phyloP scores from a whole-genome alignment of 2,888 invertebrate species.

The Tricholauxania praeusta region DNA sequence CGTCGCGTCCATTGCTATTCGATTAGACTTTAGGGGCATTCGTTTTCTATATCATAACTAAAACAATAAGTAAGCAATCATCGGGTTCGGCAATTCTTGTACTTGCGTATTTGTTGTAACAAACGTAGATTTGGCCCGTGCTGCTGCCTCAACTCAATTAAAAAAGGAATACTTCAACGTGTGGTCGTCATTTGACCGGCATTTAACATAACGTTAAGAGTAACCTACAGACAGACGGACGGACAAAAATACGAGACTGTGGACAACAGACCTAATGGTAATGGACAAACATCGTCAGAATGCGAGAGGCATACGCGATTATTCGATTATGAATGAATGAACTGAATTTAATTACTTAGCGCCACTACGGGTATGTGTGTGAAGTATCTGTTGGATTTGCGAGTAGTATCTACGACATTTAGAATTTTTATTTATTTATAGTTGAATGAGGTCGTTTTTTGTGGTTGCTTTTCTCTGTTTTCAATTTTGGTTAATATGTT shows the following conservation, averaged over 20 bases:
- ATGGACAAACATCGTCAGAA: background rate
- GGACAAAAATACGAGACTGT: background rate
- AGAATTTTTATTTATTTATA: slow-evolving; percentile 34
- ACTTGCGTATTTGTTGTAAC: background rate
- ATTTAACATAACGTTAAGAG: background rate
- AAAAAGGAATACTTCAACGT: slow-evolving; percentile 4
- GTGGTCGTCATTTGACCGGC: slow-evolving; percentile 7
- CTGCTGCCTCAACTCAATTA: slow-evolving; percentile 12
- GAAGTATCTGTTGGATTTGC: background rate
- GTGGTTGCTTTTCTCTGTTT: slow-evolving; percentile 30
- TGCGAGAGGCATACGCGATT: slow-evolving; percentile 12
- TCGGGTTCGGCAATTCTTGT: background rate
- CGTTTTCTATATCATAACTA: background rate
- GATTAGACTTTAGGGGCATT: slow-evolving; percentile 15
- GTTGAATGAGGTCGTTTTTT: slow-evolving; percentile 34
- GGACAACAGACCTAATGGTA: background rate
- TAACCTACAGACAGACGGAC: slow-evolving; percentile 6
- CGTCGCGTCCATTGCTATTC: slow-evolving; percentile 1
- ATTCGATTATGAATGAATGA: slow-evolving; percentile 38
- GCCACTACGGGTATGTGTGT: background rate
- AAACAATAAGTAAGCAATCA: slow-evolving; percentile 5
- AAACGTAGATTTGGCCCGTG: background rate
- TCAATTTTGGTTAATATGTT: background rate
- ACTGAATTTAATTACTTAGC: slow-evolving; percentile 33
- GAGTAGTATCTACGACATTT: slow-evolving; percentile 18